Evolutionary conservation across 2,888 invertebrate species (phyloP).

Genomic region (Andrena camellia): DNA sequence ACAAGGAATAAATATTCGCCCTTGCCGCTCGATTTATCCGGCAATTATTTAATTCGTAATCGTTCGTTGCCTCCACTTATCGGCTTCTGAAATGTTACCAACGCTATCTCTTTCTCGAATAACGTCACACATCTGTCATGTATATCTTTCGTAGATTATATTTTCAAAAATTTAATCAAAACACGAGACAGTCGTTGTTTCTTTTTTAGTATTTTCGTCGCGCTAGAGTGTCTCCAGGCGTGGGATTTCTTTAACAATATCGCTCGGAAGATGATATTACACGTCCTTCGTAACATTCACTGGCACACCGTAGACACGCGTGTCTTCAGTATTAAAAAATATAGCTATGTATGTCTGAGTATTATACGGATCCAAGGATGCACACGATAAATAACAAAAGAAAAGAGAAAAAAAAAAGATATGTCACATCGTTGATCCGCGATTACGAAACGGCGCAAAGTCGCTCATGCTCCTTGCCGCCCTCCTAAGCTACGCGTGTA

Average conservation of each 20-base stretch:
- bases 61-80: neutral
- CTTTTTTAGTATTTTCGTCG: neutral
- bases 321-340: constrained; percentile 33
- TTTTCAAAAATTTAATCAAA: constrained; percentile 14
- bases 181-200: neutral
- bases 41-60: constrained; percentile 3
- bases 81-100: neutral
- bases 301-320: constrained; percentile 31
- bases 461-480: constrained; percentile 1
- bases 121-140: constrained; percentile 1
- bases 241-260: neutral
- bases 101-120: constrained; percentile 4
- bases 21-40: neutral
- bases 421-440: constrained; percentile 19
- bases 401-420: constrained; percentile 5
- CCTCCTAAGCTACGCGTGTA: constrained; percentile 24
- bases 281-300: constrained; percentile 2
- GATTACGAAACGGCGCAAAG: constrained; percentile 21
- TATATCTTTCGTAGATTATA: constrained; percentile 4
- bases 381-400: constrained; percentile 11
- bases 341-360: constrained; percentile 61
- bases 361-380: constrained; percentile 54
- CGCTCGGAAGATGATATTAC: constrained; percentile 1
- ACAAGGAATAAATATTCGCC: neutral
- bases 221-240: neutral